Percentiles rank a stretch among this genome's conserved stretches.
Evolutionary conservation across 2,888 invertebrate genomes (phyloP).

Genomic region (Prosapia bicincta): DNA sequence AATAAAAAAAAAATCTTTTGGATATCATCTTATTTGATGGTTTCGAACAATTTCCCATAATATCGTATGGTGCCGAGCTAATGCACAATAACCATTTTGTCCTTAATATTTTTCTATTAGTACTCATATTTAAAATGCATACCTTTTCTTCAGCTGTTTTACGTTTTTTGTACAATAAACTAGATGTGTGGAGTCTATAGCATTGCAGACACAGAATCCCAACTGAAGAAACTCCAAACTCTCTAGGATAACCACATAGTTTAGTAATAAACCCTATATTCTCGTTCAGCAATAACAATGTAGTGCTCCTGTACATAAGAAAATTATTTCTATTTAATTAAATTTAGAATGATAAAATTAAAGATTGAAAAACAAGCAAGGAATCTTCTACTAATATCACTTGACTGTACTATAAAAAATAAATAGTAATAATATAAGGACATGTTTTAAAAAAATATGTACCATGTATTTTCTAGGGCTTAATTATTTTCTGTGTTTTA

Average conservation of each 20-base stretch:
- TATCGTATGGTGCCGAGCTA: too few relatives aligned
- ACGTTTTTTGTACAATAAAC: constrained; percentile 25
- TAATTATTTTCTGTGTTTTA: not conserved
- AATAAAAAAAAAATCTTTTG: too few relatives aligned
- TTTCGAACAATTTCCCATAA: too few relatives aligned
- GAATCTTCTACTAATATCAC: not conserved
- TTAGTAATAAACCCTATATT: not conserved
- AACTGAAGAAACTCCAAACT: not conserved
- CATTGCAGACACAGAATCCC: not conserved
- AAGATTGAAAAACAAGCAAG: not conserved
- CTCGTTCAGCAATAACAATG: not conserved
- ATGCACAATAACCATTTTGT: too few relatives aligned
- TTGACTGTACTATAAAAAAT: not conserved
- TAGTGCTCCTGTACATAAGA: not conserved
- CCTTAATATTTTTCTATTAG: too few relatives aligned
- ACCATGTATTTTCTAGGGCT: not conserved
- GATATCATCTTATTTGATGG: too few relatives aligned
- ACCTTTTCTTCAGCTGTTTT: constrained; percentile 23
- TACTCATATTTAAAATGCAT: too few relatives aligned
- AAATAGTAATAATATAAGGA: not conserved
- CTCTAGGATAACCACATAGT: not conserved
- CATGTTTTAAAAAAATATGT: not conserved
- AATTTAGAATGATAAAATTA: too few relatives aligned
- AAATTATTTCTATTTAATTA: not conserved
- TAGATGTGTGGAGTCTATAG: constrained; percentile 27